These are phyloP conservation scores for Porites australiensis DNA, from an alignment of 64 coral and sea anemone genomes.

Conservation along the genomic window DNA sequence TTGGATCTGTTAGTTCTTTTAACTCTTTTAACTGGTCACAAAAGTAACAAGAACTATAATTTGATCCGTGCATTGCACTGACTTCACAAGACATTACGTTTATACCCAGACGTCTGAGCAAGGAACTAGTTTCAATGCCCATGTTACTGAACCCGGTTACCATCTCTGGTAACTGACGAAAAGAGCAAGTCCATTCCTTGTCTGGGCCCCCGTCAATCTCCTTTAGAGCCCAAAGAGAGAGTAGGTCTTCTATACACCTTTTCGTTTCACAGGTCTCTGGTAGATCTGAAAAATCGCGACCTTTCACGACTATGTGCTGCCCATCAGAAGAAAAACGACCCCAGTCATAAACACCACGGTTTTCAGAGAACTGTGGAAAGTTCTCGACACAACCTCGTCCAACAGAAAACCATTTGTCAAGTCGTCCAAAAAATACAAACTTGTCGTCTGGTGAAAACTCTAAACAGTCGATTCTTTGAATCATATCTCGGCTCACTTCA, in stretches of 20 bases:
- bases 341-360: neutral
- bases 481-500: neutral
- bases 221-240: neutral
- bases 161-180: neutral
- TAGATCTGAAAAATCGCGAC: too few species aligned
- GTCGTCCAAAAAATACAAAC: slow-evolving; percentile 12
- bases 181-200: neutral
- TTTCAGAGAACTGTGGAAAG: neutral
- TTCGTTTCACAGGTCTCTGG: neutral
- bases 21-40: neutral
- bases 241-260: neutral
- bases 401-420: slow-evolving; percentile 34
- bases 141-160: too few species aligned
- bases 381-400: slow-evolving; percentile 10
- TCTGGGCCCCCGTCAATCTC: neutral
- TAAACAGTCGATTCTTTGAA: neutral
- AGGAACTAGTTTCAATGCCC: neutral
- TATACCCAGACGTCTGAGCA: neutral
- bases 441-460: neutral
- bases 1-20: neutral
- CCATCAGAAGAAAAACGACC: neutral
- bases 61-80: neutral
- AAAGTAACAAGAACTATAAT: neutral
- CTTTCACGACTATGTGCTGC: neutral
- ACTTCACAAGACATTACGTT: neutral